These are phyloP conservation scores for Drosophila parabipectinata DNA, from an alignment of 1,140 invertebrate genomes.

Conservation along the genomic window DNA sequence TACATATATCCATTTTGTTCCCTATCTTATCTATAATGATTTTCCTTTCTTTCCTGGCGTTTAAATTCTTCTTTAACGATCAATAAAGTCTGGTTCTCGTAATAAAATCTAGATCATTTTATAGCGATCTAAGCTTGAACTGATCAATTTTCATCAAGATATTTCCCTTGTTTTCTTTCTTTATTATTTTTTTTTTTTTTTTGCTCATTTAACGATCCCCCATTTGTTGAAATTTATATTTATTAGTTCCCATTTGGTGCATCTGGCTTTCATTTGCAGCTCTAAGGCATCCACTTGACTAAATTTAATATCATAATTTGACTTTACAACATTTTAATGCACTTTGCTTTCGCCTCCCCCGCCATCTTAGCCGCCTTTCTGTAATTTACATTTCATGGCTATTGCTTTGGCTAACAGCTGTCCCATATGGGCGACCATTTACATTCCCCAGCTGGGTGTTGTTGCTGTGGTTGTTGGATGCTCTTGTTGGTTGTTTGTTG, in stretches of 20 bases:
- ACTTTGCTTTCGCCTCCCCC: constrained; percentile 46
- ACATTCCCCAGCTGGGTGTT: constrained; percentile 34
- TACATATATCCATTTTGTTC: background rate
- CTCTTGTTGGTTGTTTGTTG: constrained; percentile 30
- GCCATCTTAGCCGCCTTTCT: background rate
- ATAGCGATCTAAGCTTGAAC: background rate
- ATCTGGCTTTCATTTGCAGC: constrained; percentile 47
- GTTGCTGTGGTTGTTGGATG: constrained; percentile 22
- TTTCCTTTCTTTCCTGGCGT: background rate
- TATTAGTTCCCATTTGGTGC: constrained; percentile 35
- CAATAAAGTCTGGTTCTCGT: constrained; percentile 15
- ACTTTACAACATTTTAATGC: constrained; percentile 73
- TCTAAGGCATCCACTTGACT: constrained; percentile 53
- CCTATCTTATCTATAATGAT: background rate
- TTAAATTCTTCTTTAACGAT: constrained; percentile 17
- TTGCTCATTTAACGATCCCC: constrained; percentile 29
- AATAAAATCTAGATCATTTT: constrained; percentile 18
- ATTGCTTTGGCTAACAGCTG: constrained; percentile 44
- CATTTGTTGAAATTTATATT: constrained; percentile 25
- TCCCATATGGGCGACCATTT: constrained; percentile 62
- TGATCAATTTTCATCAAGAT: constrained; percentile 8
- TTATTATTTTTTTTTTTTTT: background rate
- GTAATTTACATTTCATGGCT: constrained; percentile 28
- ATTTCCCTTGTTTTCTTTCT: background rate
- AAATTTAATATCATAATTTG: constrained; percentile 72